Evolutionary conservation across 2,888 invertebrate species (phyloP).

Genomic region (Danaus chrysippus): DNA sequence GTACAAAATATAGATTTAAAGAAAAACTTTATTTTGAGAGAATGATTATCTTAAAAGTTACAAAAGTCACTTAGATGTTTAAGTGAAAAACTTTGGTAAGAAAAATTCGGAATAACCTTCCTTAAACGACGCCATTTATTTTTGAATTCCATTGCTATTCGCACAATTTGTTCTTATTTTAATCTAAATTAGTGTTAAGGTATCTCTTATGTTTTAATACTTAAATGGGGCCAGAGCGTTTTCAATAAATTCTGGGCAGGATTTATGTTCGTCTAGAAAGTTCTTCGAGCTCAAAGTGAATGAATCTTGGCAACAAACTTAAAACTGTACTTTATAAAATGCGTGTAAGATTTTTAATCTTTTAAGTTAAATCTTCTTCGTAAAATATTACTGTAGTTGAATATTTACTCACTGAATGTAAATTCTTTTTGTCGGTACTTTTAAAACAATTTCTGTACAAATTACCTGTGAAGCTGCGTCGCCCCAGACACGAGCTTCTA

Average conservation of each 20-base stretch:
- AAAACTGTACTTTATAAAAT: constrained; percentile 31
- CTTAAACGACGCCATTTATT: constrained; percentile 22
- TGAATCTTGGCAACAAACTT: constrained; percentile 32
- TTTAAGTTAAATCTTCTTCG: not conserved
- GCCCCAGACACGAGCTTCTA: constrained; percentile 86
- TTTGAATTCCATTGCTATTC: constrained; percentile 27
- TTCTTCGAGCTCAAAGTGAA: constrained; percentile 39
- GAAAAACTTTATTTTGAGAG: constrained; percentile 18
- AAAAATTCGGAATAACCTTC: constrained; percentile 17
- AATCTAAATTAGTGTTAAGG: constrained; percentile 21
- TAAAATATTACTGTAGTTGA: not conserved
- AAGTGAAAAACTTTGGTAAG: constrained; percentile 21
- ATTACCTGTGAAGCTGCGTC: constrained; percentile 86
- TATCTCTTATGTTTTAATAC: constrained; percentile 23
- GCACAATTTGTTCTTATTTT: constrained; percentile 29
- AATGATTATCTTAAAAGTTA: constrained; percentile 26
- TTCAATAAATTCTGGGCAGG: constrained; percentile 26
- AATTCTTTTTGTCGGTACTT: too few relatives aligned
- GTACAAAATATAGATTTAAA: not conserved
- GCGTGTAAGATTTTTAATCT: not conserved
- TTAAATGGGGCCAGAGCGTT: constrained; percentile 14
- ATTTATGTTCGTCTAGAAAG: constrained; percentile 28
- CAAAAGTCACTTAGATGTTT: constrained; percentile 21
- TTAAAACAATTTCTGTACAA: not conserved
- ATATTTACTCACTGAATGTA: too few relatives aligned